Base-by-base conservation (phyloP, 1,140 invertebrate genomes). In the Micrasema minimum region DNA sequence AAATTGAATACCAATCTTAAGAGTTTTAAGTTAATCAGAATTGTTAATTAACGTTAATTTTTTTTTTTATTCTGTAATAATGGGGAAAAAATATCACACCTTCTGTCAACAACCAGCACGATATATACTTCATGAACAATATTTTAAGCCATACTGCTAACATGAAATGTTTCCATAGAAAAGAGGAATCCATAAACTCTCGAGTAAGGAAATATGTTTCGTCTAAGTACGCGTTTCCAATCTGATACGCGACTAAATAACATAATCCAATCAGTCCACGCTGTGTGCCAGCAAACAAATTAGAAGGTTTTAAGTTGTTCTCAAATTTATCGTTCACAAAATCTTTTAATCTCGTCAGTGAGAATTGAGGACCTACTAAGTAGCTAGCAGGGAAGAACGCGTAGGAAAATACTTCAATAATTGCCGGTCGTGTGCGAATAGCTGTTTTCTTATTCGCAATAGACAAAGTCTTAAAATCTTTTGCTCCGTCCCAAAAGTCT, bases 301-400 rank as follows among this genome's bases (percentile, higher is more conserved):
- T 87, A 43, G 85, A 76, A 3, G 85, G 85, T 0, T 81, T 78
- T 26, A 70, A 66, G 45, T 77, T 80, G 16, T 87, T 76, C 12
- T 88, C 85, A 71, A 88, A 89, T 74, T 83, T 84, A 6, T 92
- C 92, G 73, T 87, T 81, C 3, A 94, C 87, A 79, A 93, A 97
- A 71, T 92, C 88, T 62, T 89, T 80, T 77, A 96, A 97, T 38
- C 93, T 83, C 76, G 85, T 88, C 88, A 94, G 92, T 11, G 92
- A 90, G 82, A 96, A 97, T 82, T 97, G 93, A 0, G 96, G 96
- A 7, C 96, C 96, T 61, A 97, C 91, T 38, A 98, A 80, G 80
- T 95, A 97, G 20, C 91, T 91, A 2, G 93, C 90, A 18, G 95
- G 95, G 79, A 96, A 97, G 77, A 92, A 96, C 1, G 88, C 85